Evolutionary conservation across 1,140 invertebrate genomes (phyloP), one percentile per base, ranked within the genome.

Genomic region (Drosophila persimilis): DNA sequence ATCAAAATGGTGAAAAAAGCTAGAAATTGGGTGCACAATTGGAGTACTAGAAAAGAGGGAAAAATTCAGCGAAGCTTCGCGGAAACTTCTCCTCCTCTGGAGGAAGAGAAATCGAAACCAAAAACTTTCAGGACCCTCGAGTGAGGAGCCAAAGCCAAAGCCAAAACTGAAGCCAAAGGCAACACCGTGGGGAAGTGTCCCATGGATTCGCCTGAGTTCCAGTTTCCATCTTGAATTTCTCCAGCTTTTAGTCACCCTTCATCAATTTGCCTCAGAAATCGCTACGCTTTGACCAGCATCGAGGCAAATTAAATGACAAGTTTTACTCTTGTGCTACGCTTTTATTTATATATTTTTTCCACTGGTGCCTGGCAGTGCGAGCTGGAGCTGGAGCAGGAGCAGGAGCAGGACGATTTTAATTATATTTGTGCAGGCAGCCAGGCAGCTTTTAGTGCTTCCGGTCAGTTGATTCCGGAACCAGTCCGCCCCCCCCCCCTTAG

Each of bases 401-500:
- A 73, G 29, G 7, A 31, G 8, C 35, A 13, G 35, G 11, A 39
- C 11, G 35, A 13, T 77, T 85, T 85, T 85, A 85, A 85, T 85
- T 85, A 85, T 85, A 85, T 84, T 84, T 84, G 80, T 86, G 80
- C 81, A 80, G 77, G 69, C 73, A 72, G 75, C 11, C 35, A 13
- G 35, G 80, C 61, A 72, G 64, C 63, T 73, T 84, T 86, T 86
- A 80, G 73, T 86, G 80, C 74, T 85, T 86, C 83, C 77, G 73
- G 81, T 46, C 83, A 85, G 73, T 86, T 85, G 83, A 65, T 24
- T 45, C 46, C 31, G 29, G 8, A 39, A 39, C 35, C 35, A 39
- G 35, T 4, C 11, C 1, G 9, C 8, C 31, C 31, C 31, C 8
- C 3, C 2, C 9, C 2, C 31, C 31, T 3, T 3, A 4, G 35